Conservation (phyloP, 2,888 invertebrate genomes). For the Scaptomyza parva region DNA sequence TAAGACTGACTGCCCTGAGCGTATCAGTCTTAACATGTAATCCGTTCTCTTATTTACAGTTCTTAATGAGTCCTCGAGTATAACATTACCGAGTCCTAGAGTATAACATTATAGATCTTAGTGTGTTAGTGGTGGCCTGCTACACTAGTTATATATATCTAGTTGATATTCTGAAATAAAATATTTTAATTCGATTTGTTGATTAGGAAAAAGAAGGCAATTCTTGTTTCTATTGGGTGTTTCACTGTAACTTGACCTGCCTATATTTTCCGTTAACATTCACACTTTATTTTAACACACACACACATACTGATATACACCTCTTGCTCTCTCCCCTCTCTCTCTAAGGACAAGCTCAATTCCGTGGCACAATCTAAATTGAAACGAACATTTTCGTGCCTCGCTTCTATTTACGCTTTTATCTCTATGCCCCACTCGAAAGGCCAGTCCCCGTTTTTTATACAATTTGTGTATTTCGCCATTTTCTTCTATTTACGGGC, state of each 20-base stretch:
- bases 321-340: not conserved
- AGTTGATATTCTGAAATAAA: too few species aligned
- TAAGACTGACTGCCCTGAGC: too few species aligned
- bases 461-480: conserved; percentile 75
- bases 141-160: too few species aligned
- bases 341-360: conserved; percentile 44
- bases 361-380: conserved; percentile 61
- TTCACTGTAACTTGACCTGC: conserved; percentile 45
- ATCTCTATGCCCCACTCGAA: conserved; percentile 67
- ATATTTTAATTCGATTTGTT: not conserved
- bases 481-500: conserved; percentile 63
- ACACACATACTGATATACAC: conserved; percentile 25
- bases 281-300: conserved; percentile 45
- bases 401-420: conserved; percentile 77
- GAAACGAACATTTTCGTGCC: conserved; percentile 66
- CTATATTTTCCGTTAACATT: conserved; percentile 51
- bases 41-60: too few species aligned
- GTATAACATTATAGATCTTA: too few species aligned
- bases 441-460: conserved; percentile 46
- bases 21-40: too few species aligned
- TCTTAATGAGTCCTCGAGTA: too few species aligned
- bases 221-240: conserved; percentile 27
- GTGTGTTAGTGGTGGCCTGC: too few species aligned
- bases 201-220: not conserved
- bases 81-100: too few species aligned